Evolutionary conservation across 2,113 vertebrate species (phyloP).

Genomic region (Anoura caudifer): DNA sequence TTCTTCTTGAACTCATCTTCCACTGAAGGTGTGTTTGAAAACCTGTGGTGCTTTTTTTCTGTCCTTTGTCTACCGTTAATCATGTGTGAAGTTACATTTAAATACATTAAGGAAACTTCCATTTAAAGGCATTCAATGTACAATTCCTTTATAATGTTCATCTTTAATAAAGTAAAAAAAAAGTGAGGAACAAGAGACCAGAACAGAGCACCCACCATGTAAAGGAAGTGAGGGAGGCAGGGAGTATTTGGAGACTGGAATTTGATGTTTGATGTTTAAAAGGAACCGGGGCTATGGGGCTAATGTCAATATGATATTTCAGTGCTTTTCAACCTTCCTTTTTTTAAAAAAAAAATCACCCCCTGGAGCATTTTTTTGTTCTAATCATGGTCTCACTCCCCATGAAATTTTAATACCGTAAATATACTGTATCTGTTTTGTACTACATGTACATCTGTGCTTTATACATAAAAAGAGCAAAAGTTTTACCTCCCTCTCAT

Average conservation of each 20-base stretch:
- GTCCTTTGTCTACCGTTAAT: neutral
- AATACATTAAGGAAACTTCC: neutral
- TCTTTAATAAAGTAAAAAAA: neutral
- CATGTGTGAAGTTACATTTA: neutral
- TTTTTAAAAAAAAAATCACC: neutral
- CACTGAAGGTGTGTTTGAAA: neutral
- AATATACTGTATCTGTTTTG: neutral
- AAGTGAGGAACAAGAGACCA: neutral
- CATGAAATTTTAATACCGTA: neutral
- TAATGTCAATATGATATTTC: neutral
- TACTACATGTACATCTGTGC: neutral
- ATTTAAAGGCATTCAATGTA: neutral
- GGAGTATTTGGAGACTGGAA: neutral
- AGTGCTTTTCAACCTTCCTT: neutral
- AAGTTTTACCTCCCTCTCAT: neutral
- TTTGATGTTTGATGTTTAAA: neutral
- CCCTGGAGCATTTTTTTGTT: neutral
- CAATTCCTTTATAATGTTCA: neutral
- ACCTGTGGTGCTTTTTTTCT: neutral
- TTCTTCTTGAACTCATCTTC: neutral
- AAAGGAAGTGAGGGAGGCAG: rapidly evolving
- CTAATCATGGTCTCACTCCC: neutral
- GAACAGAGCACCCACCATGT: neutral
- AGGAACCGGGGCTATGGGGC: neutral
- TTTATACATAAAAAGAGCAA: neutral